Base-by-base conservation (phyloP, 1,140 invertebrate genomes). In the Rhizoglyphus robini region DNA sequence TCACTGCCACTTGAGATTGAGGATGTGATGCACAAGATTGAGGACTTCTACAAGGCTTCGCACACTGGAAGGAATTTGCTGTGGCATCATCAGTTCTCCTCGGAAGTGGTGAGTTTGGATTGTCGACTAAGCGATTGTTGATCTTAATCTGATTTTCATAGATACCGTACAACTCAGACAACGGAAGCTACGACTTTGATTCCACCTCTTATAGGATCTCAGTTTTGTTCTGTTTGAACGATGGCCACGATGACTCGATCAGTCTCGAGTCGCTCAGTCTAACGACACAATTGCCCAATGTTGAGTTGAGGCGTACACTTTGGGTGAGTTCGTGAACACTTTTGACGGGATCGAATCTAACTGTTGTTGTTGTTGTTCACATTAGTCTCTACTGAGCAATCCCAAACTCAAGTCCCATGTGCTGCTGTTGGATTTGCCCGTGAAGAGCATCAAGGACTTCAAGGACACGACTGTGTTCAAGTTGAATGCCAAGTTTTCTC, bases 81-180 rank as follows among this genome's bases (percentile, higher is more conserved):
- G 77, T 99, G 96, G 96, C 94, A 98, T 77, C 94, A 99, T 81
- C 93, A 97, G 71, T 98, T 98, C 93, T 96, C 94, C 51, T 97
- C 97, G 81, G 96, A 95, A 71, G 94, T 91, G 36, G 82, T 85
- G 79, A 73, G 75, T 70, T 63, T 31, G 65, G n/a, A n/a, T 34
- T 61, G 31, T 68, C 30, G 18, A 31, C 41, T 15, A 15, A 15
- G 15, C 23, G 15, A 46, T 46, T 46, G 15, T 63, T 25, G 23
- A 67, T 62, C 66, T 70, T 65, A 67, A 64, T 68, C 3, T 68
- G 46, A n/a, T n/a, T 63, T 61, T 72, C 79, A 66, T 74, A 87
- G 84, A 93, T 97, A 69, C 94, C 90, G 48, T 98, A 98, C 81
- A 82, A n/a, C n/a, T n/a, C n/a, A n/a, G n/a, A n/a, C n/a, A n/a